Conservation (phyloP, 2,888 invertebrate genomes). For the Pyrochroa serraticornis region DNA sequence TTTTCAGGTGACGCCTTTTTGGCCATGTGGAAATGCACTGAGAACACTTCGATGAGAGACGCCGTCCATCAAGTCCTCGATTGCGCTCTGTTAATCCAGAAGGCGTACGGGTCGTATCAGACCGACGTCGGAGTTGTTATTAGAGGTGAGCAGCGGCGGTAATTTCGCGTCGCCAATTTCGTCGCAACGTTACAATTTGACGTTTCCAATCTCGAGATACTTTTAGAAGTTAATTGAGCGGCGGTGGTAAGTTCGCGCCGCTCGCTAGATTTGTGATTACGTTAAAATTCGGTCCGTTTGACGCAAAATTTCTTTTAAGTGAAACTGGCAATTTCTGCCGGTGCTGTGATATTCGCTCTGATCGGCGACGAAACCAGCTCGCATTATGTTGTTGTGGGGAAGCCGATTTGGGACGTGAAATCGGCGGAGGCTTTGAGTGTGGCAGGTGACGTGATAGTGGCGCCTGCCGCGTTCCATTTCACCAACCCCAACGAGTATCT, state of each 20-base stretch:
- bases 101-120: conserved; percentile 66
- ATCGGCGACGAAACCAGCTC: conserved; percentile 62
- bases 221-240: conserved; percentile 48
- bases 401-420: conserved; percentile 67
- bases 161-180: background rate
- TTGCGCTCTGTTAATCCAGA: conserved; percentile 70
- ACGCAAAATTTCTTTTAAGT: conserved; percentile 52
- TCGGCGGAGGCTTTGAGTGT: conserved; percentile 59
- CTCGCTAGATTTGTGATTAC: background rate
- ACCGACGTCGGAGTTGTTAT: conserved; percentile 68
- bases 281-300: background rate
- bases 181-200: background rate
- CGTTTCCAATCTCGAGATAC: background rate
- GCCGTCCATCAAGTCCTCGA: conserved; percentile 70
- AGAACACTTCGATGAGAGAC: conserved; percentile 63
- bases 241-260: background rate
- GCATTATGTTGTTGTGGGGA: conserved; percentile 67
- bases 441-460: conserved; percentile 68
- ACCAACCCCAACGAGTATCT: conserved; percentile 67
- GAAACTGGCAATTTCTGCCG: conserved; percentile 69
- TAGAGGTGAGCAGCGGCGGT: conserved; percentile 59
- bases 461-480: conserved; percentile 66
- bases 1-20: conserved; percentile 73
- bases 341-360: conserved; percentile 64
- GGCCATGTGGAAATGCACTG: conserved; percentile 68